Percentiles rank a stretch among this genome's conserved stretches.
phyloP scores from a whole-genome alignment of 2,888 invertebrate species.

The Thera britannica region DNA sequence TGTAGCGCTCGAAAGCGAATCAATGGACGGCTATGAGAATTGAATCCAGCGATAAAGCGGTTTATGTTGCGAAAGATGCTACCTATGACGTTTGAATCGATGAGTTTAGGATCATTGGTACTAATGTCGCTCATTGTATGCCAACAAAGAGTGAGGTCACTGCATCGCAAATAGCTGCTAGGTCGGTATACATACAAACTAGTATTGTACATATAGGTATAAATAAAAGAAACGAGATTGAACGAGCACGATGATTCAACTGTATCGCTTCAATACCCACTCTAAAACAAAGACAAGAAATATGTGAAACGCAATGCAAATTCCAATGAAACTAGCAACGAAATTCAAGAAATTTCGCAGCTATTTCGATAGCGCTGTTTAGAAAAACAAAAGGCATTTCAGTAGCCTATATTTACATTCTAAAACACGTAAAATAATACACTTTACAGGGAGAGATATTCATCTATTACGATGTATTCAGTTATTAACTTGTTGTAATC shows the following conservation, averaged over 20 bases:
- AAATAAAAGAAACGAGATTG: slow-evolving; percentile 11
- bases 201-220: slow-evolving; percentile 1
- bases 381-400: background rate
- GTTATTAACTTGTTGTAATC: slow-evolving; percentile 5
- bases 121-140: slow-evolving; percentile 19
- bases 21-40: slow-evolving; percentile 33
- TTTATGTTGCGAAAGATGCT: slow-evolving; percentile 34
- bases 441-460: slow-evolving; percentile 1
- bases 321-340: slow-evolving; percentile 5
- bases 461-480: slow-evolving; percentile 6
- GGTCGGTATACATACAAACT: background rate
- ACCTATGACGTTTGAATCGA: slow-evolving; percentile 34
- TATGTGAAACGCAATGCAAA: slow-evolving; percentile 8
- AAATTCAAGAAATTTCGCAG: slow-evolving; percentile 12
- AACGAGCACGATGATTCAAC: slow-evolving; percentile 17
- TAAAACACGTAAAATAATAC: slow-evolving; percentile 1
- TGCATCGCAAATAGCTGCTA: slow-evolving; percentile 18
- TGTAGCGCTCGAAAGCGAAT: slow-evolving; percentile 53
- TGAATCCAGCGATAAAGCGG: slow-evolving; percentile 49
- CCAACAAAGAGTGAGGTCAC: slow-evolving; percentile 29
- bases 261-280: slow-evolving; percentile 2
- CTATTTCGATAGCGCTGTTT: background rate
- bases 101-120: slow-evolving; percentile 31
- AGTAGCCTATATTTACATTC: background rate
- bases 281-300: slow-evolving; percentile 16